These are phyloP conservation scores for Thamnophis sirtalis DNA, from an alignment of 2,113 vertebrate genomes.

Conservation along the genomic window DNA sequence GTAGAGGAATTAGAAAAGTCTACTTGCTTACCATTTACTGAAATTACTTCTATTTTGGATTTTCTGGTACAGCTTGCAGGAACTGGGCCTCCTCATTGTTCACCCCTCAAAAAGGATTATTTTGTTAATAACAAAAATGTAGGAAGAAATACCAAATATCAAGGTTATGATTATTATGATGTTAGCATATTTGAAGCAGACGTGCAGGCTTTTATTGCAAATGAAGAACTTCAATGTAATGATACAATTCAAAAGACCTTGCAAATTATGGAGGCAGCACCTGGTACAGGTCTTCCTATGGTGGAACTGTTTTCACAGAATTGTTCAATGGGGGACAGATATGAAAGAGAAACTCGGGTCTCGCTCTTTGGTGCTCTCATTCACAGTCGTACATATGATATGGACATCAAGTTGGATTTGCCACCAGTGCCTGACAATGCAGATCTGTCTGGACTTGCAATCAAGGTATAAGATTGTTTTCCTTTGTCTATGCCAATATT, in stretches of 20 bases:
- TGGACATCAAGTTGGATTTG: slow-evolving; percentile 89
- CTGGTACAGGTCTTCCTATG: slow-evolving; percentile 81
- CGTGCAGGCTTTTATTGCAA: slow-evolving; percentile 74
- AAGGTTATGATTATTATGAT: slow-evolving; percentile 83
- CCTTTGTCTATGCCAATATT: neutral
- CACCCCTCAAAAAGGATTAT: slow-evolving; percentile 79
- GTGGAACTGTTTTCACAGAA: slow-evolving; percentile 67
- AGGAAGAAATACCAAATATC: slow-evolving; percentile 73
- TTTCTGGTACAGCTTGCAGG: slow-evolving; percentile 88
- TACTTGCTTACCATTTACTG: slow-evolving; percentile 53
- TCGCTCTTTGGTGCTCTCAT: slow-evolving; percentile 91
- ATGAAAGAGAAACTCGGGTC: slow-evolving; percentile 85
- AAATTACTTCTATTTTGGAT: slow-evolving; percentile 78
- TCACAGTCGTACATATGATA: slow-evolving; percentile 84
- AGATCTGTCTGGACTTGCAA: slow-evolving; percentile 85
- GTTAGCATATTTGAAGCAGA: slow-evolving; percentile 81
- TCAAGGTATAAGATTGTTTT: slow-evolving; percentile 74
- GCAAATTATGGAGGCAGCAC: slow-evolving; percentile 82
- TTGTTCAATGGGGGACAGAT: slow-evolving; percentile 73
- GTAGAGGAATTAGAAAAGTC: slow-evolving; percentile 72
- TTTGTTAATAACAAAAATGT: slow-evolving; percentile 79
- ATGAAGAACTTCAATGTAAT: slow-evolving; percentile 76
- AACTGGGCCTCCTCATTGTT: slow-evolving; percentile 74
- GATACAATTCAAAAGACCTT: slow-evolving; percentile 72
- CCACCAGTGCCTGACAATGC: slow-evolving; percentile 87